Percentiles rank a stretch among this genome's conserved stretches.
Evolutionary conservation across 2,113 vertebrate species (phyloP).

Genomic region (Phyllostomus discolor): DNA sequence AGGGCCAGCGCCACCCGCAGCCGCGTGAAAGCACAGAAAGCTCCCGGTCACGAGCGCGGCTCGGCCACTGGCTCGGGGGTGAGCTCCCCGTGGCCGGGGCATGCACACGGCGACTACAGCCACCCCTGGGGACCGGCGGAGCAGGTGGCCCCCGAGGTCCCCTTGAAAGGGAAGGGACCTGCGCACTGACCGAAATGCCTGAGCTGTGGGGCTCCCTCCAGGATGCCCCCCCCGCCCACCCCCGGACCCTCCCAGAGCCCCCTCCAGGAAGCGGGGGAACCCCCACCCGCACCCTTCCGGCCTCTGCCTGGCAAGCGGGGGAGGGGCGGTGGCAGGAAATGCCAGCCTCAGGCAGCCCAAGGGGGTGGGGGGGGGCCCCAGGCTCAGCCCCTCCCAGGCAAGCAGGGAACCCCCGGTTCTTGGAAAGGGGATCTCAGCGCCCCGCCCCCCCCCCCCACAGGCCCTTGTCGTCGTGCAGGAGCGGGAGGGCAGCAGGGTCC

Average conservation of each 20-base stretch:
- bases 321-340: constrained; percentile 28
- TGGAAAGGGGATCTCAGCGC: not conserved
- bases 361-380: not conserved
- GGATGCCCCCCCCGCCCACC: too few species aligned
- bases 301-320: not conserved
- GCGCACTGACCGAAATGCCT: not conserved
- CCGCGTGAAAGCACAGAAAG: accelerated
- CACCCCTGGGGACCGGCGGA: accelerated
- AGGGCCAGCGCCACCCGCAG: accelerated
- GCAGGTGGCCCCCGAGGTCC: not conserved
- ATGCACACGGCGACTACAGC: not conserved
- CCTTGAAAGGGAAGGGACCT: not conserved
- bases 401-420: not conserved
- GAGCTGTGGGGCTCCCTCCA: not conserved
- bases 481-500: not conserved
- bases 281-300: constrained; percentile 43
- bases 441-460: too few species aligned
- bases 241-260: not conserved
- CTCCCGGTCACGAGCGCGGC: accelerated
- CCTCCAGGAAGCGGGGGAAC: constrained; percentile 20
- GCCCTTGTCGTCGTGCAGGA: not conserved
- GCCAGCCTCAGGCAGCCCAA: not conserved
- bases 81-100: accelerated
- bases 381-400: not conserved
- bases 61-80: not conserved